Evolutionary conservation across 2,113 vertebrate genomes (phyloP).

Genomic region (Passer domesticus): DNA sequence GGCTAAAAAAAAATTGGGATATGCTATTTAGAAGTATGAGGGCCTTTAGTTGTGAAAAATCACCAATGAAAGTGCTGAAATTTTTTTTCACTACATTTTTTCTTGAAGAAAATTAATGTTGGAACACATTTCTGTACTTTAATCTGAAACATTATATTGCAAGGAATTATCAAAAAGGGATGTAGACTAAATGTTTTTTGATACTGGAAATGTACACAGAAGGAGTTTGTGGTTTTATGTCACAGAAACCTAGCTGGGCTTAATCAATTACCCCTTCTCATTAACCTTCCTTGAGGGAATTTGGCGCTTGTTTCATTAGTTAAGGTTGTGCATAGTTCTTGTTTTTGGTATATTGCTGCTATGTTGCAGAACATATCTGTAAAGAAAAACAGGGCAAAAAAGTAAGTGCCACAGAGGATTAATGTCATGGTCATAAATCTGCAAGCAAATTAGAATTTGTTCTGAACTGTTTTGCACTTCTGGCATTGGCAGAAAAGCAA

Average conservation of each 20-base stretch:
- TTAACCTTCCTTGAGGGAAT: not conserved
- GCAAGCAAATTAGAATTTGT: not conserved
- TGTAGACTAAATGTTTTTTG: not conserved
- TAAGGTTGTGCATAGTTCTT: not conserved
- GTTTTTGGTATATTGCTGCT: not conserved
- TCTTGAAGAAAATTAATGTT: not conserved
- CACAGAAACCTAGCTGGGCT: not conserved
- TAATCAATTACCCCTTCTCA: not conserved
- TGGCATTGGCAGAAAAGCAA: not conserved
- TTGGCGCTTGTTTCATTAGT: not conserved
- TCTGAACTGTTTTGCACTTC: not conserved
- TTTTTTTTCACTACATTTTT: not conserved
- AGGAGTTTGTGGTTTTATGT: fast-evolving
- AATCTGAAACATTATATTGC: not conserved
- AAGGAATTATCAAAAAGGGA: not conserved
- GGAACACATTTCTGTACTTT: not conserved
- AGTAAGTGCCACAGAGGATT: not conserved
- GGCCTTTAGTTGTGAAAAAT: not conserved
- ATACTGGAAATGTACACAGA: not conserved
- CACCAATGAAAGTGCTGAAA: not conserved
- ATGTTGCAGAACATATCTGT: not conserved
- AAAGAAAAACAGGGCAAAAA: not conserved
- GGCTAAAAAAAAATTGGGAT: not conserved
- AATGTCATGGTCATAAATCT: not conserved
- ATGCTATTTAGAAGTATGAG: not conserved